Evolutionary conservation across 2,797 vertebrate genomes (phyloP), one percentile per base, ranked within the genome.

Genomic region (Nannoperca australis): DNA sequence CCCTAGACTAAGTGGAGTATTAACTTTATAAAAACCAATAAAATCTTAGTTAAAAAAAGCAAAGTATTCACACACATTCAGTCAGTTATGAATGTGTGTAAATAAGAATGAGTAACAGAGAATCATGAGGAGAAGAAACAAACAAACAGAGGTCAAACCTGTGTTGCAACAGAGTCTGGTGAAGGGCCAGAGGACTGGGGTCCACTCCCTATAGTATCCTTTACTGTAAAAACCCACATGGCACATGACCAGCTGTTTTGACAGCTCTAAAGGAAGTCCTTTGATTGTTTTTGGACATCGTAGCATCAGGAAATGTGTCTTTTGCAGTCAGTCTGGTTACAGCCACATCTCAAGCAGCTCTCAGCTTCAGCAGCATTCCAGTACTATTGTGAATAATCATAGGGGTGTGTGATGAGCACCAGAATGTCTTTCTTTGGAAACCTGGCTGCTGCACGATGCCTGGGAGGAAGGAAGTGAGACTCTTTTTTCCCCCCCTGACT

Each of bases 401-500:
- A 89, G 78, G 80, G 20, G 81, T 88, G 90, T 86, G 72, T 87
- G 91, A 93, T 92, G 89, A 90, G 83, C 86, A 81, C 70, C 86
- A 84, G 79, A 83, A 78, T 42, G 79, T 80, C 84, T 92, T 92
- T 90, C 82, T 92, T 87, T 76, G 78, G 66, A 87, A 86, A 91
- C 88, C 91, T 90, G 85, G 81, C 87, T 76, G 72, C 81, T 59
- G 61, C 30, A 66, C 10, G 54, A 76, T 3, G 78, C 84, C 82
- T 54, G 67, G 72, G 66, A 90, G 86, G 87, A 91, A 90, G 93
- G 89, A 93, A 91, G 83, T 80, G 59, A 27, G 71, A 79, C 63
- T 73, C 42, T 53, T 64, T 77, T 65, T 63, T 66, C 70, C n/a
- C 40, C 50, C 44, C 36, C 12, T n/a, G 8, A 67, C 68, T 69